Percentiles rank a stretch among this genome's conserved stretches.
phyloP scores from a whole-genome alignment of 2,888 invertebrate genomes.

The Dasysyrphus tricinctus region DNA sequence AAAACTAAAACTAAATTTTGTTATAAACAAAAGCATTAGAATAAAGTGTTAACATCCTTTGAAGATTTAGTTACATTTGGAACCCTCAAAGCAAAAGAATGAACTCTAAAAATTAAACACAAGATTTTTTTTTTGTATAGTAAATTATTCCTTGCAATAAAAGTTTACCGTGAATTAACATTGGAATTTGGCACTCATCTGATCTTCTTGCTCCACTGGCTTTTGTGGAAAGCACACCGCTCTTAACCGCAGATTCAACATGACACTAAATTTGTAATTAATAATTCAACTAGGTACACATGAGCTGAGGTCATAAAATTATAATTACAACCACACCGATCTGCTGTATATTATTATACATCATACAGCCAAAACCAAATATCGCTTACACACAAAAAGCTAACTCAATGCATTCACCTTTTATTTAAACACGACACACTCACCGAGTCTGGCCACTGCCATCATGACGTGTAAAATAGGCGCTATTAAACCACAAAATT shows the following conservation, averaged over 20 bases:
- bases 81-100: neutral
- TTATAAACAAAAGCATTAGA: too few species aligned
- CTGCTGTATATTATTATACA: neutral
- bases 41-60: too few species aligned
- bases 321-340: neutral
- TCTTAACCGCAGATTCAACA: slow-evolving; percentile 26
- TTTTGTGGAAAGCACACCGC: neutral
- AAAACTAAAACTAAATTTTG: too few species aligned
- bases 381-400: slow-evolving; percentile 27
- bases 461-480: slow-evolving; percentile 62
- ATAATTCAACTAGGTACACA: slow-evolving; percentile 15
- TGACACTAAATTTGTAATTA: slow-evolving; percentile 43
- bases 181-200: slow-evolving; percentile 37
- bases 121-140: neutral
- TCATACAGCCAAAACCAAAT: slow-evolving; percentile 5
- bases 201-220: slow-evolving; percentile 6
- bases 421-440: slow-evolving; percentile 40
- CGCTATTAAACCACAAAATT: slow-evolving; percentile 44
- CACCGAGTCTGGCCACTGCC: slow-evolving; percentile 31
- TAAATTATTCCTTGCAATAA: neutral
- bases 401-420: slow-evolving; percentile 29
- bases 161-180: slow-evolving; percentile 10
- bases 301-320: slow-evolving; percentile 19
- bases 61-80: neutral
- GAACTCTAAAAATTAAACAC: neutral